A percentile compares a stretch with the other conserved stretches of the same genome.
Evolutionary conservation across 2,113 vertebrate genomes (phyloP).

Genomic region (Scatophagus argus): DNA sequence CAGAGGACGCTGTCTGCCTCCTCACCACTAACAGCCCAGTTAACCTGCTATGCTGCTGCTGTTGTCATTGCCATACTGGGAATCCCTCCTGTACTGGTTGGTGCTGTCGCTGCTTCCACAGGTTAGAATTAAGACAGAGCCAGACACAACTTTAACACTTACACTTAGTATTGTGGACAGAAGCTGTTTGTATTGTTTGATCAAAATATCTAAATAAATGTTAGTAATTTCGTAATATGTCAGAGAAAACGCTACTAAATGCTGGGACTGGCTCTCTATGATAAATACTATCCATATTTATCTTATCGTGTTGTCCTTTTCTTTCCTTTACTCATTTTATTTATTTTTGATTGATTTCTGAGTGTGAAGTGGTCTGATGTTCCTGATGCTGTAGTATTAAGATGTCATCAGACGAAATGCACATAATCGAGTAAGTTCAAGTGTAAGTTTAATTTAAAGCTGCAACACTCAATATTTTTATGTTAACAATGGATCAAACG

Average conservation of each 20-base stretch:
- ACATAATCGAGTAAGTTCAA: too few species aligned
- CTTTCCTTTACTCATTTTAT: not conserved
- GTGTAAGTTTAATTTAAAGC: not conserved
- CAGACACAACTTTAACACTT: not conserved
- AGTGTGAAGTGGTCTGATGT: not conserved
- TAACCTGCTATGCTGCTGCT: conserved; percentile 81
- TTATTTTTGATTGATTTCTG: not conserved
- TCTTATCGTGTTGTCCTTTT: not conserved
- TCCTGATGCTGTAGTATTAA: too few species aligned
- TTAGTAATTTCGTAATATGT: not conserved
- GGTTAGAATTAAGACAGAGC: conserved; percentile 57
- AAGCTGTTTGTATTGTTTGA: not conserved
- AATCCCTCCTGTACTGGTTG: conserved; percentile 80
- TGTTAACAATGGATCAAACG: not conserved
- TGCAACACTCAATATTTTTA: not conserved
- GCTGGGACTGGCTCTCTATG: not conserved
- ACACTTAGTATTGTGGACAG: not conserved
- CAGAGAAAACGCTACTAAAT: not conserved
- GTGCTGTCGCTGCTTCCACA: conserved; percentile 83
- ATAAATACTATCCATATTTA: not conserved
- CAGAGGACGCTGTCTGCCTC: conserved; percentile 83
- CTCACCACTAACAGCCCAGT: conserved; percentile 66
- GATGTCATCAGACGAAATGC: too few species aligned
- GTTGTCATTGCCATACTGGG: conserved; percentile 73
- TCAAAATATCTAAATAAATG: too few species aligned